Base-by-base conservation (phyloP, 2,888 invertebrate genomes). In the Lissocephala sabroskyi region DNA sequence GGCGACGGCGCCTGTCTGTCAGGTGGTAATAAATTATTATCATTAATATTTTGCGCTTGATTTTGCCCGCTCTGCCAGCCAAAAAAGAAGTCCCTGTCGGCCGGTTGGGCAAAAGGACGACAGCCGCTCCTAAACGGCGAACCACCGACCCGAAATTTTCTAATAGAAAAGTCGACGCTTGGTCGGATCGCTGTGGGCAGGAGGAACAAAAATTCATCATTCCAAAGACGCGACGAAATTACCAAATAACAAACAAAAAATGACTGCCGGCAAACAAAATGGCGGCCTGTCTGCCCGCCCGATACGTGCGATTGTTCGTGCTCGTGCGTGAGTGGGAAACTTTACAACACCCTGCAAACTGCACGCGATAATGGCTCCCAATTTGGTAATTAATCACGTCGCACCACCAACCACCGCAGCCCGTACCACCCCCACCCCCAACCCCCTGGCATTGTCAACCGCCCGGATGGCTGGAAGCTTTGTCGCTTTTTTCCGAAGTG, bases 341-440 rank as follows among this genome's bases (percentile, higher is more conserved):
- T 64, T 68, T 60, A 63, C 61, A 63, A 61, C 65, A 65, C 56
- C 56, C 67, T 56, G n/a, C 57, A 47, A 65, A 66, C 56, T 62
- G 62, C 65, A 62, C 62, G 63, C 61, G 62, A 59, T 62, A 67
- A 59, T 71, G 70, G 64, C 64, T 65, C 64, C 71, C 68, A 74
- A 62, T 76, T 74, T 74, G 77, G 74, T 71, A 71, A 77, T 76
- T 77, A 77, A 76, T 76, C 74, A 76, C 71, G 68, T 77, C 66
- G 50, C 53, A 29, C 18, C 35, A 53, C 50, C 56, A 37, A n/a
- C n/a, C 63, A 65, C 63, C 63, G 54, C 65, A 41, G 59, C 46
- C 48, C 51, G 41, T 19, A 45, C 35, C 10, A 10, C 28, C n/a
- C 13, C n/a, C n/a, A n/a, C n/a, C n/a, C n/a, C n/a, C n/a, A n/a